Base-by-base conservation (phyloP, 1,140 invertebrate species). In the Drosophila pandora region DNA sequence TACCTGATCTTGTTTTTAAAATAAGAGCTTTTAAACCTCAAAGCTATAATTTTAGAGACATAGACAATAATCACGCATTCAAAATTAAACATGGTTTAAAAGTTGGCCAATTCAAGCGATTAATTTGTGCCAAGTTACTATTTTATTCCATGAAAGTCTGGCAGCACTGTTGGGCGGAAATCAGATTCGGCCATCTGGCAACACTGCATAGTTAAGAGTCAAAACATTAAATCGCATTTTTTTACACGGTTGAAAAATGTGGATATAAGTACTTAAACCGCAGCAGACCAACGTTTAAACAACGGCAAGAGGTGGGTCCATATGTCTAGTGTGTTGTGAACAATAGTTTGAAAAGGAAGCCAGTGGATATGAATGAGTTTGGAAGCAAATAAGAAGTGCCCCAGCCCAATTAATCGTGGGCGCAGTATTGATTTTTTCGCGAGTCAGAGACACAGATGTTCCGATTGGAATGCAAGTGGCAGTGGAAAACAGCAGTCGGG, bases 201-300 rank as follows among this genome's bases (percentile, higher is more conserved):
- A 48, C 61, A 30, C 13, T 37, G 43, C 41, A 48, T 61, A 34
- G 25, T 50, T 62, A 53, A 7, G 12, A 37, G 54, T 55, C 79
- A 84, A 84, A 83, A 83, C 80, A 82, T 82, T 82, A 72, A 72
- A 71, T 78, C 79, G 79, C 76, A 53, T 80, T 80, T 64, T 73
- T 58, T 73, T 58, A 64, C 58, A 58, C 54, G 64, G 74, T 76
- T 58, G 60, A 85, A 77, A 73, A 80, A 84, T 80, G 81, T 62
- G 68, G 53, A 61, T 63, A 65, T 74, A 74, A 69, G 61, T 64
- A 62, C 67, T 56, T 62, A 25, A 12, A 47, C 17, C 34, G 17
- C 37, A 34, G 25, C 21, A 43, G 32, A 53, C 3, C n/a, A 79
- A 59, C 61, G 25, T 53, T 5, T 52, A 30, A 52, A 56, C 17